Conservation (phyloP, 1,140 invertebrate genomes). For the Grapholita molesta region DNA sequence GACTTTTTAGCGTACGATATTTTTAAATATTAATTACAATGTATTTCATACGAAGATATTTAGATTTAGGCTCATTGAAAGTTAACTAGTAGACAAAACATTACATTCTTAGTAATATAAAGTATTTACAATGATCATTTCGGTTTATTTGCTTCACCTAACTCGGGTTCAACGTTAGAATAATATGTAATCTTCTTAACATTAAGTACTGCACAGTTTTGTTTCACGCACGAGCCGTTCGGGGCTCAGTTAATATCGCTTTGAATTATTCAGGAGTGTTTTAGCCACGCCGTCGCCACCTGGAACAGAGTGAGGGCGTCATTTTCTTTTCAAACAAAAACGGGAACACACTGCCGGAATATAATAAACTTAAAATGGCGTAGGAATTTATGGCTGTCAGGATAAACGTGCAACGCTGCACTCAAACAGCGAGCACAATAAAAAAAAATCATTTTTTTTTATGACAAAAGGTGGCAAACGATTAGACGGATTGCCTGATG, state of each 20-base stretch:
- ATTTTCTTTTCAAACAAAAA: constrained; percentile 47
- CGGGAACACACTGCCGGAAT: constrained; percentile 12
- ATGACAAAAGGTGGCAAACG: too few relatives aligned
- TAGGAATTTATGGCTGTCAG: not conserved
- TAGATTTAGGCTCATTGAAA: too few relatives aligned
- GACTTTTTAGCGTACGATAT: too few relatives aligned
- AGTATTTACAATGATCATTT: not conserved
- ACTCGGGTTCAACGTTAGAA: not conserved
- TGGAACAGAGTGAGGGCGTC: constrained; percentile 69
- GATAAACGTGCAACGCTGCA: too few relatives aligned
- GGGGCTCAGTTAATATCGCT: constrained; percentile 57
- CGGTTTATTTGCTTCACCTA: not conserved
- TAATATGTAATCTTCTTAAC: constrained; percentile 30
- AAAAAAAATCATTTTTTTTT: too few relatives aligned
- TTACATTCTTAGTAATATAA: not conserved
- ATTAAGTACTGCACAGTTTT: constrained; percentile 22
- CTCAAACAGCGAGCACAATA: too few relatives aligned
- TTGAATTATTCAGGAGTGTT: constrained; percentile 71
- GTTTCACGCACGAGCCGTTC: constrained; percentile 36
- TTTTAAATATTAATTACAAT: too few relatives aligned
- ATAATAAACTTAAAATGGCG: not conserved
- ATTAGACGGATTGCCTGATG: too few relatives aligned
- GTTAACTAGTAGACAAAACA: not conserved
- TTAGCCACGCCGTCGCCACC: constrained; percentile 58
- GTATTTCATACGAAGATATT: too few relatives aligned